Evolutionary conservation across 2,888 invertebrate genomes (phyloP).

Genomic region (Protodeltote pygarga): DNA sequence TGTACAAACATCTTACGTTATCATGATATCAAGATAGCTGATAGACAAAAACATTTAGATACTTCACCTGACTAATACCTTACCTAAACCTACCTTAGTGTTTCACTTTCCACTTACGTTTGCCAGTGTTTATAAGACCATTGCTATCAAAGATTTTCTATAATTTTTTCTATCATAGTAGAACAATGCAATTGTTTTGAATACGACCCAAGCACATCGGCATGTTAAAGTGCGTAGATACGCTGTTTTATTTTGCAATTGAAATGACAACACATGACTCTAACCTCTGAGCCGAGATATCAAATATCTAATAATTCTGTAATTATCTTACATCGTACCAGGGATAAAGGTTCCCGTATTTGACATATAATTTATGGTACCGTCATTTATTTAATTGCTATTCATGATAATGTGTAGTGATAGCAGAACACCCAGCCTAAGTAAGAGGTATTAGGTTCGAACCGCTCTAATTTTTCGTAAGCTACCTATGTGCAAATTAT

Average conservation of each 20-base stretch:
- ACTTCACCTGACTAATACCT: too few relatives aligned
- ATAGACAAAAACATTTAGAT: too few relatives aligned
- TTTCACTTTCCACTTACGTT: conserved; percentile 6
- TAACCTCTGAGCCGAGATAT: conserved; percentile 41
- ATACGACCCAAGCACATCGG: conserved; percentile 9
- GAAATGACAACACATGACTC: conserved; percentile 17
- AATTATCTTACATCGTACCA: conserved; percentile 25
- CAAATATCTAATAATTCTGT: conserved; percentile 36
- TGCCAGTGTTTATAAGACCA: conserved; percentile 14
- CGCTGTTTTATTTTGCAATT: conserved; percentile 24
- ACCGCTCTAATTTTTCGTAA: too few relatives aligned
- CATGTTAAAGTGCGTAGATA: conserved; percentile 23
- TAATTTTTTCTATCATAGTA: conserved; percentile 21
- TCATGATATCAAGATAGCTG: conserved; percentile 28
- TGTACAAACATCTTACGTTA: conserved; percentile 35
- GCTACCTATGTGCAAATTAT: too few relatives aligned
- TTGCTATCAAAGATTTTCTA: conserved; percentile 23
- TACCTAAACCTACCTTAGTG: too few relatives aligned
- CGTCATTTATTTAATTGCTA: too few relatives aligned
- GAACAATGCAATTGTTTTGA: conserved; percentile 42
- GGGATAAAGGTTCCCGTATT: conserved; percentile 33
- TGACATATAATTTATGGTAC: conserved; percentile 13
- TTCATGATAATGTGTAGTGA: too few relatives aligned
- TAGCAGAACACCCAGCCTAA: too few relatives aligned
- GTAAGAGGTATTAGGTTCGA: too few relatives aligned